Evolutionary conservation across 2,888 invertebrate genomes (phyloP), one percentile per base, ranked within the genome.

Genomic region (Anthophora plumipes): DNA sequence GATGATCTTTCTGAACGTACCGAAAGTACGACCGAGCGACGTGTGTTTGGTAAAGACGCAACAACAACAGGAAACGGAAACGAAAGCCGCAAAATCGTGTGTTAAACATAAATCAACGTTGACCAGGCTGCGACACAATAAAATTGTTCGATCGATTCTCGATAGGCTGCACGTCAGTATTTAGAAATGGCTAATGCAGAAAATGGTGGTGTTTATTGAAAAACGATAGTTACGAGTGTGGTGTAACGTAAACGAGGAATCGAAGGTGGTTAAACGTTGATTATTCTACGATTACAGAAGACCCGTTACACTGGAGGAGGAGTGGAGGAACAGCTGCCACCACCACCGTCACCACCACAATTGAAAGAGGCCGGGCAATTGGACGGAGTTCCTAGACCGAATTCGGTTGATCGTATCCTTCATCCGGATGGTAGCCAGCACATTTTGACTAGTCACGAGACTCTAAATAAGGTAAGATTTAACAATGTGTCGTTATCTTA

Each of bases 241-340:
- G 14, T 41, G 7, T 0, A 25, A 0, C 17, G 22, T 66, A 8
- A 3, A 12, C 17, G 43, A 12, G 0, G 17, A 12, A 20, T n/a
- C n/a, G 20, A 63, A 6, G n/a, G 20, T 31, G 6, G n/a, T 20
- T 52, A 12, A 78, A 46, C 22, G 50, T 43, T 20, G n/a, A 25
- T n/a, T 50, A 52, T 66, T 61, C 9, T 82, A 1, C 60, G n/a
- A 8, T 94, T 94, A 31, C 93, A 95, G 95, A 95, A 95, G 91
- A 93, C 94, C 60, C 94, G 94, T 73, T 94, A 94, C 90, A 92
- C 92, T 57, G 93, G 93, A 31, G 89, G 85, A 22, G 88, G 85
- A 20, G 94, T 94, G 77, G 95, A 95, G 75, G 94, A 94, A 85
- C 94, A 94, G 89, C 94, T 94, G 63, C 94, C 94, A 46, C 94